Conservation (phyloP, 2,113 vertebrate species). For the Parus major region DNA sequence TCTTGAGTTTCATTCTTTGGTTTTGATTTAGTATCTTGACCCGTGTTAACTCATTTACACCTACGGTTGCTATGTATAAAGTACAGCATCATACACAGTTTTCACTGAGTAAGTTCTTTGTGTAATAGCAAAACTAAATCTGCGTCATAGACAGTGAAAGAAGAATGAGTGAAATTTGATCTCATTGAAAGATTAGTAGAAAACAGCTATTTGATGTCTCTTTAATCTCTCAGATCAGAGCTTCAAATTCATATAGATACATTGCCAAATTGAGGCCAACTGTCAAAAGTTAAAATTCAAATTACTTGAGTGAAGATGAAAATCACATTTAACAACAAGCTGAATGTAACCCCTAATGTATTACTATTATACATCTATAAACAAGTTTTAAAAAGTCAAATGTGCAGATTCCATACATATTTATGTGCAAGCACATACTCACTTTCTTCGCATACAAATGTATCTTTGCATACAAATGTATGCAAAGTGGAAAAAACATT, state of each 20-base stretch:
- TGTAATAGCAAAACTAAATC: not conserved
- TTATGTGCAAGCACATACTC: not conserved
- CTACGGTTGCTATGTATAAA: not conserved
- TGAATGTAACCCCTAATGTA: slow-evolving; percentile 1
- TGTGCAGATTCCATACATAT: not conserved
- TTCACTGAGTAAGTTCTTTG: not conserved
- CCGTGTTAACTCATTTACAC: not conserved
- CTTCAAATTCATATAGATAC: not conserved
- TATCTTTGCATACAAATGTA: not conserved
- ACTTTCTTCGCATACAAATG: not conserved
- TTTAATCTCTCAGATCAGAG: slow-evolving; percentile 10
- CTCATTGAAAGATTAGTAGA: not conserved
- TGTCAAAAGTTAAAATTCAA: not conserved
- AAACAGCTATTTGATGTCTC: not conserved
- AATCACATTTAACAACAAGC: not conserved
- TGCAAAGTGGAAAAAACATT: not conserved
- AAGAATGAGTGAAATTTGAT: not conserved
- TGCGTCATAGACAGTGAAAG: not conserved
- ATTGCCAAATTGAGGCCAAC: not conserved
- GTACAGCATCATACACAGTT: not conserved
- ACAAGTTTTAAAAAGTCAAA: not conserved
- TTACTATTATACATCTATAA: not conserved
- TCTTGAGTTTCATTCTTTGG: not conserved
- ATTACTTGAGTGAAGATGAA: slow-evolving; percentile 7
- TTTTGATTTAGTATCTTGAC: not conserved